phyloP scores from a whole-genome alignment of 2,888 invertebrate species.

The Conus canariensis region DNA sequence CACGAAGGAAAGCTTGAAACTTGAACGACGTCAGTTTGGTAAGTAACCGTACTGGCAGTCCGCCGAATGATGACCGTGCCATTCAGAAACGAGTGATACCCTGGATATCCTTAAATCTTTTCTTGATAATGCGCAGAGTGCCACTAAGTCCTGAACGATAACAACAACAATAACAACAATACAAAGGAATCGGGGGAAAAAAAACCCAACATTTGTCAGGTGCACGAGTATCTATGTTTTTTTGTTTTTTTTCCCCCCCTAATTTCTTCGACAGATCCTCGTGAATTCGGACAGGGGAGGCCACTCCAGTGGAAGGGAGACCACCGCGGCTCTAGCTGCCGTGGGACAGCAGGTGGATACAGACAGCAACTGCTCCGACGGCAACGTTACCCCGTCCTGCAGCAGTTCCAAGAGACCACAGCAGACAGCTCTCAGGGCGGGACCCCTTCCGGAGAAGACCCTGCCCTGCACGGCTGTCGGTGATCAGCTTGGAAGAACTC shows the following conservation, averaged over 20 bases:
- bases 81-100: too few relatives aligned
- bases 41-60: too few relatives aligned
- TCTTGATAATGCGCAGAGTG: too few relatives aligned
- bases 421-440: background rate
- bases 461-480: background rate
- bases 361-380: conserved; percentile 14
- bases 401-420: background rate
- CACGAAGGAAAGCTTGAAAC: too few relatives aligned
- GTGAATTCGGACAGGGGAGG: background rate
- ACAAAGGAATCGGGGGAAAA: too few relatives aligned
- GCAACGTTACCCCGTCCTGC: background rate
- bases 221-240: too few relatives aligned
- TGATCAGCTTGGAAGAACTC: background rate
- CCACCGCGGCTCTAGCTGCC: background rate
- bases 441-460: background rate
- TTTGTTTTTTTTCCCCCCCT: background rate
- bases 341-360: background rate
- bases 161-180: too few relatives aligned
- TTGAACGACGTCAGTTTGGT: too few relatives aligned
- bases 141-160: too few relatives aligned
- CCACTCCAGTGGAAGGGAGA: background rate
- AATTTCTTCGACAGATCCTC: background rate
- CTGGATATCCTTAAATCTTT: too few relatives aligned
- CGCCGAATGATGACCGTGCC: too few relatives aligned
- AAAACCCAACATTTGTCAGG: too few relatives aligned